Percentiles rank a stretch among this genome's conserved stretches.
Conservation (phyloP, 2,797 vertebrate genomes). For the Myripristis jacobus region DNA sequence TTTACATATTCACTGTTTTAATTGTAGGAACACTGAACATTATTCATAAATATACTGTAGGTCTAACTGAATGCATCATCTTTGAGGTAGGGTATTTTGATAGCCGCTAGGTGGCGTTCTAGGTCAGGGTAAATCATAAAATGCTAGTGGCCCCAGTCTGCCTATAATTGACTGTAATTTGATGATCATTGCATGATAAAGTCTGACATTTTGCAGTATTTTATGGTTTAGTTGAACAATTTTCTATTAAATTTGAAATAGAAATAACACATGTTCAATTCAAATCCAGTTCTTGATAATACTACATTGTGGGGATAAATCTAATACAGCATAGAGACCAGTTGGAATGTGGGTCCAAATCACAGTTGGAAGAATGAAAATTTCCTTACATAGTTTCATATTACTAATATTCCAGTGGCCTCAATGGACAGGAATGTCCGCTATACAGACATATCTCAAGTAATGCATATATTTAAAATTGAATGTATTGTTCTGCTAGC, state of each 20-base stretch:
- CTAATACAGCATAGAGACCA: conserved; percentile 63
- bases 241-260: conserved; percentile 82
- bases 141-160: conserved; percentile 45
- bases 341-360: conserved; percentile 62
- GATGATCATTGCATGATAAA: conserved; percentile 77
- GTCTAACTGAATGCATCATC: conserved; percentile 46
- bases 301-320: conserved; percentile 64
- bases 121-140: conserved; percentile 67
- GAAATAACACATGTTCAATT: conserved; percentile 79
- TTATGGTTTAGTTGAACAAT: conserved; percentile 76
- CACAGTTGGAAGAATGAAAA: conserved; percentile 62
- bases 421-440: conserved; percentile 26
- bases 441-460: conserved; percentile 14
- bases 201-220: conserved; percentile 71
- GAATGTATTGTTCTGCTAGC: conserved; percentile 26
- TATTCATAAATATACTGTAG: conserved; percentile 22
- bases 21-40: conserved; percentile 7
- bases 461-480: conserved; percentile 20
- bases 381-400: conserved; percentile 56
- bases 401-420: conserved; percentile 44
- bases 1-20: conserved; percentile 28
- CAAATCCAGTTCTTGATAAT: conserved; percentile 72
- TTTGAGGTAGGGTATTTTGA: conserved; percentile 39
- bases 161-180: conserved; percentile 64
- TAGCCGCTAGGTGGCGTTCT: conserved; percentile 81